Base-by-base conservation (phyloP, 2,113 vertebrate species). In the Epinephelus lanceolatus region DNA sequence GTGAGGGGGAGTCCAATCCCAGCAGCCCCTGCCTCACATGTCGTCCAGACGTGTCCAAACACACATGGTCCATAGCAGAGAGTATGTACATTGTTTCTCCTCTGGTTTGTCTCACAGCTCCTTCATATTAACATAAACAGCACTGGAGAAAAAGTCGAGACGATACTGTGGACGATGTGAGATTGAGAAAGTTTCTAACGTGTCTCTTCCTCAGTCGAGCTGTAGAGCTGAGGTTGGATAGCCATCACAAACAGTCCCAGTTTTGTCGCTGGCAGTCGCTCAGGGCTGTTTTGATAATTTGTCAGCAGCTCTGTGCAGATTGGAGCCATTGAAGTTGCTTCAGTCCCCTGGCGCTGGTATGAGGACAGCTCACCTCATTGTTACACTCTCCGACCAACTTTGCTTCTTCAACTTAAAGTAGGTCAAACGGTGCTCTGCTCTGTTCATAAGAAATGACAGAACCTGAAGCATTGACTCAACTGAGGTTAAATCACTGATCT, bases 61-160 rank as follows among this genome's bases (percentile, higher is more conserved):
- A 96, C 88, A 93, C 94, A 0, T 99, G 98, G 97, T 97, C 97
- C 60, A 72, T 94, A 84, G 89, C 91, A 89, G 96, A 97, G 93
- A 94, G 98, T 98, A 96, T 5, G 93, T 85, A 60, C 47, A 3
- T 1, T 1, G 27, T 25, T 4, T 9, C 19, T 18, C 55, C 15
- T 14, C 71, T 81, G 55, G 8, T 82, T 37, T 1, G 33, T 63
- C 49, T 57, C 2, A 19, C 30, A 7, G 14, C 59, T 59, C 17
- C 8, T 1, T 45, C 42, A 45, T 45, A 12, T 11, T 2, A 45
- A 10, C 42, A 45, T 45, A 45, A 45, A 45, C 42, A 45, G 42
- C 42, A 10, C 40, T 12, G 42, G 11, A 7, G 33, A 5, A 51
- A 17, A 30, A 62, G 66, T 51, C 10, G 19, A 13, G 47, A 52